phyloP scores from a whole-genome alignment of 2,888 invertebrate genomes.

The Mimumesa dahlbomi region DNA sequence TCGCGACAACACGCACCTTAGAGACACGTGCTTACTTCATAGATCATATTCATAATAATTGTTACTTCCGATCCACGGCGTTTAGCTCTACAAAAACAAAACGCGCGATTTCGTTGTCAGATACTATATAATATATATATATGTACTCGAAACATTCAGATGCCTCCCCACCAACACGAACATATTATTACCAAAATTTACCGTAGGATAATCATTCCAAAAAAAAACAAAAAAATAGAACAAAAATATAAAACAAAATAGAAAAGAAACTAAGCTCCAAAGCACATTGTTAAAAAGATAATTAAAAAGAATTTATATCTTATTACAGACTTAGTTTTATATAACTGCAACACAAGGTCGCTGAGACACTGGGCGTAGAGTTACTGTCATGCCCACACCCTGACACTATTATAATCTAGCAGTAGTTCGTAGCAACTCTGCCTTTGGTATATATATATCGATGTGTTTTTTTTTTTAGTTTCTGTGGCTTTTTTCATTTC shows the following conservation, averaged over 20 bases:
- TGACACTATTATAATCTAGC: slow-evolving; percentile 69
- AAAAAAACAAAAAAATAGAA: too few relatives aligned
- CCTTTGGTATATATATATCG: slow-evolving; percentile 14
- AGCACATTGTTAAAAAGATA: too few relatives aligned
- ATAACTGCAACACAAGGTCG: slow-evolving; percentile 74
- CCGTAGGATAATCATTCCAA: too few relatives aligned
- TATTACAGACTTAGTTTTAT: slow-evolving; percentile 45
- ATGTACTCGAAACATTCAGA: too few relatives aligned
- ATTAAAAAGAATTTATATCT: slow-evolving; percentile 29
- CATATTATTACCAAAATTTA: slow-evolving; percentile 1
- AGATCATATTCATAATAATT: not conserved
- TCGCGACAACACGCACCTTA: slow-evolving; percentile 34
- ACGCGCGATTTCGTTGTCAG: not conserved
- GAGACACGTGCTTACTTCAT: slow-evolving; percentile 30
- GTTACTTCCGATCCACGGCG: not conserved
- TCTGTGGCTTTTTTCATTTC: not conserved
- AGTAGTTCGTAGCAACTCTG: slow-evolving; percentile 56
- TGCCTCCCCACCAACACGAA: slow-evolving; percentile 9
- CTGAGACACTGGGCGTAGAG: slow-evolving; percentile 80
- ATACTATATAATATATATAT: not conserved
- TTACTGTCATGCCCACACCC: slow-evolving; percentile 78
- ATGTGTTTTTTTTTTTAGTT: slow-evolving; percentile 1
- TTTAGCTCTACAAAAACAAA: too few relatives aligned
- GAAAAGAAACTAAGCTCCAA: too few relatives aligned
- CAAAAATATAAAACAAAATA: too few relatives aligned